Evolutionary conservation across 1,140 invertebrate species (phyloP).

Genomic region (Cheumatopsyche charites): DNA sequence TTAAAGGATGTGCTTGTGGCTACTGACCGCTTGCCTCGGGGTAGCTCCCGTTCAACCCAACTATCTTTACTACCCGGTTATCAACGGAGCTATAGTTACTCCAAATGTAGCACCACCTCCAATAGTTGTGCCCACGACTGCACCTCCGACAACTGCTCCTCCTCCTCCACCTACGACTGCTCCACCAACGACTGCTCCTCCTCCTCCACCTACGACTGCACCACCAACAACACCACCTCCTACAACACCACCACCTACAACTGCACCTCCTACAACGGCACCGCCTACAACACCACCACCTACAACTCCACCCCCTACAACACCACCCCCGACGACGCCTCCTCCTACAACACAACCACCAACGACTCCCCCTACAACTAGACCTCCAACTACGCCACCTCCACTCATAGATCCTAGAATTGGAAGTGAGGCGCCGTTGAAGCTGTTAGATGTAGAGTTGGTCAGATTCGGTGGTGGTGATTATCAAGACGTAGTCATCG

Average conservation of each 20-base stretch:
- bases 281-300: slow-evolving; percentile 43
- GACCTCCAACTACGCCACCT: slow-evolving; percentile 54
- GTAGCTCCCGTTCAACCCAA: slow-evolving; percentile 50
- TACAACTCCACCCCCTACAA: slow-evolving; percentile 7
- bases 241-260: slow-evolving; percentile 22
- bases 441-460: slow-evolving; percentile 52
- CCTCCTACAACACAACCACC: slow-evolving; percentile 42
- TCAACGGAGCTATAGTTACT: slow-evolving; percentile 50
- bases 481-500: slow-evolving; percentile 40
- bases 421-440: slow-evolving; percentile 51
- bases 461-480: slow-evolving; percentile 38
- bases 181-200: slow-evolving; percentile 33
- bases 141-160: slow-evolving; percentile 24
- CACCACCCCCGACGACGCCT: slow-evolving; percentile 7
- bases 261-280: slow-evolving; percentile 48
- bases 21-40: slow-evolving; percentile 58
- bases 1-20: slow-evolving; percentile 58
- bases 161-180: slow-evolving; percentile 40
- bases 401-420: slow-evolving; percentile 53
- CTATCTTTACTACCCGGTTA: slow-evolving; percentile 26
- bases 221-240: slow-evolving; percentile 4
- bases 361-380: slow-evolving; percentile 53
- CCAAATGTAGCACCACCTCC: slow-evolving; percentile 44
- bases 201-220: slow-evolving; percentile 37
- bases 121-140: slow-evolving; percentile 43